phyloP scores from a whole-genome alignment of 2,888 invertebrate species.

The Caenorhabditis sp. region DNA sequence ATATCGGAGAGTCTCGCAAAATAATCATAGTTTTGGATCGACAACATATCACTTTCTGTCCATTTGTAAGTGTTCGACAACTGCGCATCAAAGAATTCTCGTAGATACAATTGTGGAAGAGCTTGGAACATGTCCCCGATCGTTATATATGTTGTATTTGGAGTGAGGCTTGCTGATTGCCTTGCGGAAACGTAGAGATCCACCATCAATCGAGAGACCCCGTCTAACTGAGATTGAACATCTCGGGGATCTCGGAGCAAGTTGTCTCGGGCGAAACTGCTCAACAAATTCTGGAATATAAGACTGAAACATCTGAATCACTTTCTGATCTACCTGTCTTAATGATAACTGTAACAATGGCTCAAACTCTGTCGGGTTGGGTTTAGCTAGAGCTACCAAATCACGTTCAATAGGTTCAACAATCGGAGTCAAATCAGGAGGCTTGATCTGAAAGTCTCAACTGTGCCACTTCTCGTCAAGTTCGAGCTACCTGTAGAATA shows the following conservation, averaged over 20 bases:
- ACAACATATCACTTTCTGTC: conserved; percentile 66
- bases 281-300: conserved; percentile 62
- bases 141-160: conserved; percentile 66
- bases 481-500: conserved; percentile 63
- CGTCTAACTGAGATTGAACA: conserved; percentile 67
- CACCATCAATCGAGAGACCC: conserved; percentile 67
- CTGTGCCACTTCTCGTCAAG: background rate
- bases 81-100: conserved; percentile 69
- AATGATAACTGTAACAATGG: conserved; percentile 68
- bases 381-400: conserved; percentile 63
- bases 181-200: conserved; percentile 63
- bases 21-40: conserved; percentile 70
- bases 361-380: conserved; percentile 66
- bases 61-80: conserved; percentile 67
- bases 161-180: conserved; percentile 45
- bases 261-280: conserved; percentile 55
- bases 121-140: conserved; percentile 63
- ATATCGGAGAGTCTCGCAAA: conserved; percentile 63
- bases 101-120: conserved; percentile 66
- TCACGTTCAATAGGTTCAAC: conserved; percentile 55
- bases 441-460: conserved; percentile 60
- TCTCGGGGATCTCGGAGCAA: conserved; percentile 69
- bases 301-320: background rate
- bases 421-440: conserved; percentile 63
- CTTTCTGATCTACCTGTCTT: conserved; percentile 49